A percentile compares a stretch with the other conserved stretches of the same genome.
phyloP scores from a whole-genome alignment of 2,113 vertebrate species.

The Seriola aureovittata region DNA sequence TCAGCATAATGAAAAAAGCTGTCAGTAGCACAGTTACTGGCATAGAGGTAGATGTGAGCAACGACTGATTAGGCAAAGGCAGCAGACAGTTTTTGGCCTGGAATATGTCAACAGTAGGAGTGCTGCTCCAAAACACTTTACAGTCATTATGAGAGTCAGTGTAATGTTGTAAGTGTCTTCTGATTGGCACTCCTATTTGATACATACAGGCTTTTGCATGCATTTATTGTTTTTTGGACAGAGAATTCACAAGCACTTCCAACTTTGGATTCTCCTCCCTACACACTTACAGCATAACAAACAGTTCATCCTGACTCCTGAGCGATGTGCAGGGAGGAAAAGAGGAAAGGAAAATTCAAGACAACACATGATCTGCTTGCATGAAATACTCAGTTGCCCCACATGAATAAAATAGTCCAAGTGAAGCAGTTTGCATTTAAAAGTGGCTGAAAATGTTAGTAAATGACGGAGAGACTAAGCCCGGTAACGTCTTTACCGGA shows the following conservation, averaged over 20 bases:
- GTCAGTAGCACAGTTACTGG: constrained; percentile 37
- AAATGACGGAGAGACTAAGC: constrained; percentile 13
- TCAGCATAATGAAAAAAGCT: constrained; percentile 20
- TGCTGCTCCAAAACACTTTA: constrained; percentile 32
- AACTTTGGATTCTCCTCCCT: constrained; percentile 40
- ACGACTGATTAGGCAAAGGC: constrained; percentile 20
- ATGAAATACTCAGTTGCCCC: constrained; percentile 7
- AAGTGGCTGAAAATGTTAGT: constrained; percentile 35
- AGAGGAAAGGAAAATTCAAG: constrained; percentile 57
- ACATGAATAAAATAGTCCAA: background rate
- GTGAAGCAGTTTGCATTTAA: background rate
- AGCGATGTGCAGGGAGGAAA: constrained; percentile 40
- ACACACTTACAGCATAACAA: constrained; percentile 81
- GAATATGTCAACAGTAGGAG: constrained; percentile 28
- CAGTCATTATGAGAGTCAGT: constrained; percentile 3
- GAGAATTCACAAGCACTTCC: constrained; percentile 35
- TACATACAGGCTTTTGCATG: constrained; percentile 37
- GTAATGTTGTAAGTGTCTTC: constrained; percentile 4
- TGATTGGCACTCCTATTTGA: constrained; percentile 22
- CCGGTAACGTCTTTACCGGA: background rate
- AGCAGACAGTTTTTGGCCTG: constrained; percentile 30
- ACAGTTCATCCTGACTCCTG: constrained; percentile 81
- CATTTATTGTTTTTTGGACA: constrained; percentile 2
- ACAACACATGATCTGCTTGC: constrained; percentile 1
- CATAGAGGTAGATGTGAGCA: constrained; percentile 25